phyloP scores from a whole-genome alignment of 1,140 invertebrate species.

The Pseudomyrmex pallidus region DNA sequence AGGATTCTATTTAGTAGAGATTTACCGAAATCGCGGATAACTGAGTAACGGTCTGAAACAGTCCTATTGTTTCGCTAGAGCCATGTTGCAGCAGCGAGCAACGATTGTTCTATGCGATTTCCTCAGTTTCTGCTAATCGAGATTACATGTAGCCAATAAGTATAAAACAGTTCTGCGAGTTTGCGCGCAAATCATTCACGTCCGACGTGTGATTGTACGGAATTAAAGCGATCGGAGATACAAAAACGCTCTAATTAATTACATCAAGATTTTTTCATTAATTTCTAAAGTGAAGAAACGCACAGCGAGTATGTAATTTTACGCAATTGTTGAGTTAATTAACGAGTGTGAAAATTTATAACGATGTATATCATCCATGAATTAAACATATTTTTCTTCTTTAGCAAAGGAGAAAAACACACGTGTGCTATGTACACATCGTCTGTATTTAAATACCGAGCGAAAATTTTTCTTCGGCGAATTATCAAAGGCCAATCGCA shows the following conservation, averaged over 20 bases:
- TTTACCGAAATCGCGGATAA: conserved; percentile 57
- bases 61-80: conserved; percentile 44
- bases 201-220: background rate
- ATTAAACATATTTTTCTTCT: too few relatives aligned
- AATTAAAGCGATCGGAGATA: background rate
- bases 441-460: too few relatives aligned
- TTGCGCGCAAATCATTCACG: too few relatives aligned
- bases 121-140: conserved; percentile 55
- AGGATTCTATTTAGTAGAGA: conserved; percentile 56
- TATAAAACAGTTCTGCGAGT: background rate
- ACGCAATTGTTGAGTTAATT: too few relatives aligned
- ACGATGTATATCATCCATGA: too few relatives aligned
- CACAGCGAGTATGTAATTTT: too few relatives aligned
- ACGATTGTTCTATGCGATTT: conserved; percentile 53
- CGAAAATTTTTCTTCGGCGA: conserved; percentile 27
- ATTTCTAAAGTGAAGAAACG: background rate
- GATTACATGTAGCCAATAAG: conserved; percentile 53
- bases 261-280: background rate
- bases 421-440: too few relatives aligned
- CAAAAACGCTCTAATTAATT: background rate
- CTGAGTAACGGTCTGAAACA: conserved; percentile 57
- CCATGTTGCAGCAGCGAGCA: conserved; percentile 21
- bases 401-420: too few relatives aligned
- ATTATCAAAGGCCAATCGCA: conserved; percentile 6
- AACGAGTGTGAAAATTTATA: too few relatives aligned